Conservation (phyloP, 2,888 invertebrate genomes). For the Chloroclysta siterata region DNA sequence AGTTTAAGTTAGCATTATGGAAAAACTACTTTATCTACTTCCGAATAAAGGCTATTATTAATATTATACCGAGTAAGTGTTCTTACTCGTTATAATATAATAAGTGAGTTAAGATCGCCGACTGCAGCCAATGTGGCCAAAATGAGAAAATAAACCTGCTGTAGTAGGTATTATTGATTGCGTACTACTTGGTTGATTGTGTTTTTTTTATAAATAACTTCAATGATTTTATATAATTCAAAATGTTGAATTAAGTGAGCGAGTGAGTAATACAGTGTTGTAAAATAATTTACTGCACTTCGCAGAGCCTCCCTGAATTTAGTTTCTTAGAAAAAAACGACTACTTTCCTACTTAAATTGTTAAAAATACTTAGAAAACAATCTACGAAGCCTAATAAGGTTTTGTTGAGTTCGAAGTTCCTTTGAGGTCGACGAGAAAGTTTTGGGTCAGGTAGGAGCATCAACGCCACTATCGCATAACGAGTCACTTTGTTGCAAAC, state of each 20-base stretch:
- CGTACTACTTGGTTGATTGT: too few relatives aligned
- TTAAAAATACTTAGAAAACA: constrained; percentile 39
- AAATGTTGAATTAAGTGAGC: background rate
- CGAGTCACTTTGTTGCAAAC: constrained; percentile 65
- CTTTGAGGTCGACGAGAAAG: constrained; percentile 59
- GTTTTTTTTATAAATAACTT: too few relatives aligned
- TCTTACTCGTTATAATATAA: too few relatives aligned
- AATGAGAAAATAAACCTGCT: too few relatives aligned
- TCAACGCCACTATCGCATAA: constrained; percentile 69
- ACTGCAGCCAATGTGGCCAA: too few relatives aligned
- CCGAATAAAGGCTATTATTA: too few relatives aligned
- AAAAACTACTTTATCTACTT: too few relatives aligned
- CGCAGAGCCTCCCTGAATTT: background rate
- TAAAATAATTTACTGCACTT: background rate
- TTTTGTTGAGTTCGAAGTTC: constrained; percentile 47
- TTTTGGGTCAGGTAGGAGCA: constrained; percentile 66
- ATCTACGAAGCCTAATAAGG: constrained; percentile 50
- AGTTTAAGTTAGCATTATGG: too few relatives aligned
- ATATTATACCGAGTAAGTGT: too few relatives aligned
- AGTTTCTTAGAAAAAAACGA: background rate
- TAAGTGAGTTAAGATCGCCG: too few relatives aligned
- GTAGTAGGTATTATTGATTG: too few relatives aligned
- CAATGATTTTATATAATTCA: too few relatives aligned
- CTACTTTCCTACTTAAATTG: background rate
- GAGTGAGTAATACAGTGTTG: background rate